Conservation (phyloP, 2,888 invertebrate genomes). For the Sacculina carcini region DNA sequence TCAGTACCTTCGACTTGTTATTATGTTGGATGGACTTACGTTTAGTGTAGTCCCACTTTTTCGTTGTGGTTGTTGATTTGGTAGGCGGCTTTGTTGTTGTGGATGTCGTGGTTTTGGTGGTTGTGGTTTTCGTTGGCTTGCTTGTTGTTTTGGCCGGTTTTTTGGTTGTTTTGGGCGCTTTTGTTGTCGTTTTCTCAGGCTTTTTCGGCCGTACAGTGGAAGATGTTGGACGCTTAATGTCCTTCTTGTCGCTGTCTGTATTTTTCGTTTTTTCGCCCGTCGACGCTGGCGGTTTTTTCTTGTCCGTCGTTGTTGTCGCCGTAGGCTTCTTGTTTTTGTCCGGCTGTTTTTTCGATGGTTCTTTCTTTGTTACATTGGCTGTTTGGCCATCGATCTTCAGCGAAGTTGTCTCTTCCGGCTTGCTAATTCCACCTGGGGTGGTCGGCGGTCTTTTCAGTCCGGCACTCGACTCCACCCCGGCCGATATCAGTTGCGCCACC, state of each 20-base stretch:
- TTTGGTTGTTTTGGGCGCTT: conserved; percentile 3
- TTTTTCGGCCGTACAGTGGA: too few species aligned
- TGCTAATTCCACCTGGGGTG: background rate
- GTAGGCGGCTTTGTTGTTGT: conserved; percentile 21
- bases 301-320: background rate
- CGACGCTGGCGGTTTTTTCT: background rate
- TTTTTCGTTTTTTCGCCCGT: background rate
- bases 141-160: conserved; percentile 6
- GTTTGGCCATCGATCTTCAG: background rate
- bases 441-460: conserved; percentile 1
- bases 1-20: too few species aligned
- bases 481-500: background rate
- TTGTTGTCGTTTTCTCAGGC: conserved; percentile 2
- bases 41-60: conserved; percentile 15
- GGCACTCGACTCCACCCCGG: conserved; percentile 4
- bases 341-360: background rate
- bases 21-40: too few species aligned
- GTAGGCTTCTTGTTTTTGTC: background rate
- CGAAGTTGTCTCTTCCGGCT: background rate
- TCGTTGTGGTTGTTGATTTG: conserved; percentile 17
- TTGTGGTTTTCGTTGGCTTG: conserved; percentile 7
- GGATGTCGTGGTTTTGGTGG: conserved; percentile 9
- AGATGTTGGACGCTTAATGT: too few species aligned
- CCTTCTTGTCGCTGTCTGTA: background rate
- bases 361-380: conserved; percentile 1